Base-by-base conservation (phyloP, 2,113 vertebrate species). In the Ochotona princeps region DNA sequence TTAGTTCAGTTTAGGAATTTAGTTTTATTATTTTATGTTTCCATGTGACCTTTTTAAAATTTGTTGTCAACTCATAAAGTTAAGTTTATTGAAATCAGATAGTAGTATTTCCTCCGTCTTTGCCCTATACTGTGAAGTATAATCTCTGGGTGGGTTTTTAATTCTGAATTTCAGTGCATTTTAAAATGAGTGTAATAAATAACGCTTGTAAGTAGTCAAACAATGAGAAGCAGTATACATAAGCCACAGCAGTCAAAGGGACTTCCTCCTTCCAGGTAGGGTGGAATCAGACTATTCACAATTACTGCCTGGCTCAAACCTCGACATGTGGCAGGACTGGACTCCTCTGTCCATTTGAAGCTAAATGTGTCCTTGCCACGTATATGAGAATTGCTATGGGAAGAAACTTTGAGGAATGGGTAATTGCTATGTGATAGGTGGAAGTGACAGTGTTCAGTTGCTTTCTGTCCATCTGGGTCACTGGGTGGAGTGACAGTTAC, bases 41-140 rank as follows among this genome's bases (percentile, higher is more conserved):
- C 20, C 21, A 79, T 38, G 32, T n/a, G 89, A 73, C 66, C 21
- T 86, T 86, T 87, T 93, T 88, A 70, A 95, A 94, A 90, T 93
- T 69, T 65, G 76, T 80, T 88, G 74, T 44, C 18, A n/a, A 13
- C 67, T 83, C 35, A 69, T 65, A 82, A 8, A n/a, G 25, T 94
- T 83, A 79, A 78, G 17, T 5, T 90, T 75, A 79, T n/a, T 75
- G 1, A 83, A 76, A 69, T 85, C 30, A 89, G 26, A 73, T 14
- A 85, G 69, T 80, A 75, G 30, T 17, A 60, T 26, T 85, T 83
- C n/a, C 7, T 85, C 14, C 65, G 15, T 47, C 51, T 90, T 93
- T 20, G n/a, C 3, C 54, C n/a, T 3, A 18, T 25, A 47, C 7
- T 76, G 13, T 60, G 3, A 94, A 74, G 25, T 61, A 54, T 61